These are phyloP conservation scores for Chironomus striatipennis DNA, from an alignment of 1,140 invertebrate species.

Conservation along the genomic window DNA sequence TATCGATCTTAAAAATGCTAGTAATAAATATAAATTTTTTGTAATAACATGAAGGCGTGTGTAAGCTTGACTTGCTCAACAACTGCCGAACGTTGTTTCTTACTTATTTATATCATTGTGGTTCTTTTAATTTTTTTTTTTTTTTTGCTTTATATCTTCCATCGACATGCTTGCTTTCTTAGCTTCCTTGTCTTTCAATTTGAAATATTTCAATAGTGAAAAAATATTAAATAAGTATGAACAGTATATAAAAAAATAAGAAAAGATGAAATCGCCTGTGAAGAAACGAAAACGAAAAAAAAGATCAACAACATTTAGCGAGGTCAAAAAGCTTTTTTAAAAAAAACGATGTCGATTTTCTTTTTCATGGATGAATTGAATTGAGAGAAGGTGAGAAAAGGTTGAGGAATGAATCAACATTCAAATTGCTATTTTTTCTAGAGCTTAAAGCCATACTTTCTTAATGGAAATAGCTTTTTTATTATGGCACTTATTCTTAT, in stretches of 20 bases:
- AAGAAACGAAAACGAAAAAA: background rate
- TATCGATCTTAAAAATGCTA: background rate
- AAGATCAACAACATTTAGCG: conserved; percentile 22
- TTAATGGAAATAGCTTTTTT: background rate
- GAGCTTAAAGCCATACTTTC: too few relatives aligned
- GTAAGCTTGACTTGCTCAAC: background rate
- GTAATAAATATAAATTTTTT: background rate
- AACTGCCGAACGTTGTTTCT: background rate
- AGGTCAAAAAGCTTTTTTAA: conserved; percentile 11
- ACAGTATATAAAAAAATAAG: background rate
- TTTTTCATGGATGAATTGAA: background rate
- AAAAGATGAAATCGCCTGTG: background rate
- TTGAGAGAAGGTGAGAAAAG: background rate
- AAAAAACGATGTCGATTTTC: conserved; percentile 3
- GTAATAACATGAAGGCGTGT: background rate
- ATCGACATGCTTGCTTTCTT: background rate
- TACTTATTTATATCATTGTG: background rate
- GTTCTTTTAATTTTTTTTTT: background rate
- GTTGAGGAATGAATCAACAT: too few relatives aligned
- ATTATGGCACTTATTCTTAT: background rate
- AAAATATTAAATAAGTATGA: too few relatives aligned
- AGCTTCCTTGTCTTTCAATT: too few relatives aligned
- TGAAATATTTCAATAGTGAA: too few relatives aligned
- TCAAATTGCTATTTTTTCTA: too few relatives aligned
- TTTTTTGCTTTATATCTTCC: background rate